Base-by-base conservation (phyloP, 2,888 invertebrate genomes). In the Caenorhabditis panamensis region DNA sequence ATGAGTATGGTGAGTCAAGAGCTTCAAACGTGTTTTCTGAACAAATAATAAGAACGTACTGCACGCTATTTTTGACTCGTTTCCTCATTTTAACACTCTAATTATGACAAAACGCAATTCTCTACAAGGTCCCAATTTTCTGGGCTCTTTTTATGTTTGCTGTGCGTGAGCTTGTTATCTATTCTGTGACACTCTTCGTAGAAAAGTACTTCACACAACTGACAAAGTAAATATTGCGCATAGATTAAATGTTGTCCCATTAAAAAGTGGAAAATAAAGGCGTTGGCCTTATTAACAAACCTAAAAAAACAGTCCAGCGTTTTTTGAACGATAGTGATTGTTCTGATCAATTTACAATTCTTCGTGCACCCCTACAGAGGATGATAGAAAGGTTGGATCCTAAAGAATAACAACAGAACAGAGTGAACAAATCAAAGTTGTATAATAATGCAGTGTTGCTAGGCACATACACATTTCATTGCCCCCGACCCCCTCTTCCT, bases 1-100 rank as follows among this genome's bases (percentile, higher is more conserved):
- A 77, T 77, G 77, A 76, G 76, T 37, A 26, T 76, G 67, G 76
- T 76, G 49, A 76, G 76, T 76, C n/a, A 18, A 28, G 26, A 11
- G 22, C 22, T 37, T 61, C 6, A 28, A 20, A 58, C 13, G 37
- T n/a, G 1, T 18, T 64, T 64, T 20, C 31, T 24, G 56, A 47
- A 37, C 24, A 56, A 31, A 26, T 18, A 11, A 22, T 18, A 28
- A 16, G n/a, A 18, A 20, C 37, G 4, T 8, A 1, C 9, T 20
- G 13, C 47, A 31, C 47, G 18, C 36, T 18, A 49, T 37, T 18
- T n/a, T 47, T 68, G 28, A 47, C 24, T 58, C 18, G 26, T 59
- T 49, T 22, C 24, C 16, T 47, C n/a, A 62, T 71, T 62, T 62
- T 28, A 54, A 71, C 44, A 61, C 58, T 61, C 69, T 61, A 69